phyloP scores from a whole-genome alignment of 1,140 invertebrate genomes.

The Notospermus geniculatus region DNA sequence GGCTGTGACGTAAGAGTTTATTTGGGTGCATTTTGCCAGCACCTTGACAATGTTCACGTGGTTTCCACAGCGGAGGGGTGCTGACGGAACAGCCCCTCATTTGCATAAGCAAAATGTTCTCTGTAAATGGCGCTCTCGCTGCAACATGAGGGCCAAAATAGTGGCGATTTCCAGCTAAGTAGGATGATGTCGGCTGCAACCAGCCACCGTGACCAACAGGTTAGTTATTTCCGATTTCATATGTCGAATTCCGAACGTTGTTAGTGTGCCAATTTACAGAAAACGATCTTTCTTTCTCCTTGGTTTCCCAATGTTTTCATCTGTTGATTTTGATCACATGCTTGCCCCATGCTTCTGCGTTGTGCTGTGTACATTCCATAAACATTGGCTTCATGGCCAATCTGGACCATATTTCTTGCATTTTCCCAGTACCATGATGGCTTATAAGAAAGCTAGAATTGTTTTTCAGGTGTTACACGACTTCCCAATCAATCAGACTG shows the following conservation, averaged over 20 bases:
- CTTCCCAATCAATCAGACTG: too few relatives aligned
- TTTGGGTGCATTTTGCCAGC: too few relatives aligned
- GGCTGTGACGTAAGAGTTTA: too few relatives aligned
- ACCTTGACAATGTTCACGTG: too few relatives aligned
- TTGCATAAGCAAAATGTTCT: slow-evolving; percentile 21
- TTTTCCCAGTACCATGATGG: too few relatives aligned
- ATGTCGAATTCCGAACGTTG: not conserved
- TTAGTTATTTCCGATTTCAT: slow-evolving; percentile 3
- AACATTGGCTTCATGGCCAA: too few relatives aligned
- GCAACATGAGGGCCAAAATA: slow-evolving; percentile 19
- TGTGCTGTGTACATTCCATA: too few relatives aligned
- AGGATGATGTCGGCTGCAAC: slow-evolving; percentile 1
- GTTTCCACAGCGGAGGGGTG: slow-evolving; percentile 9
- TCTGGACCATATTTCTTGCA: too few relatives aligned
- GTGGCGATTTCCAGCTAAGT: slow-evolving; percentile 16
- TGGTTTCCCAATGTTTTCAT: slow-evolving; percentile 12
- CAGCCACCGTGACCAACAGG: slow-evolving; percentile 10
- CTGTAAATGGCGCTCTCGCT: slow-evolving; percentile 21
- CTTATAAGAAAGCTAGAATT: too few relatives aligned
- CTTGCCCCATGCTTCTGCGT: not conserved
- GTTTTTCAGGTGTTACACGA: too few relatives aligned
- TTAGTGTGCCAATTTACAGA: slow-evolving; percentile 13
- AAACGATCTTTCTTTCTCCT: slow-evolving; percentile 10
- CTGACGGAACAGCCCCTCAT: slow-evolving; percentile 11
- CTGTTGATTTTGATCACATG: not conserved